A percentile compares a stretch with the other conserved stretches of the same genome.
phyloP scores from a whole-genome alignment of 2,888 invertebrate genomes.

The Ligdia adustata region DNA sequence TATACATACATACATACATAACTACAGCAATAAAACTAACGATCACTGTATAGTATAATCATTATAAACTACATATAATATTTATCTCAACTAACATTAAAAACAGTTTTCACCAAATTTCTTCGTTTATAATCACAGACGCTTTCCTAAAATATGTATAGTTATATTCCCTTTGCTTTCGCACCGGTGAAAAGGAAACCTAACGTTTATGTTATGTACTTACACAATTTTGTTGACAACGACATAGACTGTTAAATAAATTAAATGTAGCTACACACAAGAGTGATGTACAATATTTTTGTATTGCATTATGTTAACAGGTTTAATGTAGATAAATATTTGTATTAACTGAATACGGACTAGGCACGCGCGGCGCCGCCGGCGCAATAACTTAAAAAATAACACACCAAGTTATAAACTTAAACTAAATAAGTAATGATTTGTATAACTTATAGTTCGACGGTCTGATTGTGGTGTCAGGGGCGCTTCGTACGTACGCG shows the following conservation, averaged over 20 bases:
- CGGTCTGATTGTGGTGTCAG: constrained; percentile 61
- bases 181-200: constrained; percentile 70
- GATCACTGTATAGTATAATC: constrained; percentile 46
- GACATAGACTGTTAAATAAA: constrained; percentile 76
- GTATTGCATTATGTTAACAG: constrained; percentile 67
- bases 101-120: constrained; percentile 78
- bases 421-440: constrained; percentile 77
- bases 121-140: constrained; percentile 83
- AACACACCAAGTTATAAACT: constrained; percentile 80
- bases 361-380: constrained; percentile 74
- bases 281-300: constrained; percentile 65
- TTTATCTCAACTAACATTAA: constrained; percentile 68
- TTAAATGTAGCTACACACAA: constrained; percentile 78
- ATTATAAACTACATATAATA: constrained; percentile 58
- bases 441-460: constrained; percentile 63
- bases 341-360: constrained; percentile 79
- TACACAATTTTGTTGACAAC: constrained; percentile 67
- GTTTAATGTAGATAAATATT: constrained; percentile 77
- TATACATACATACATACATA: constrained; percentile 37
- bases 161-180: constrained; percentile 60
- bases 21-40: constrained; percentile 60
- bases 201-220: constrained; percentile 64
- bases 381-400: constrained; percentile 80
- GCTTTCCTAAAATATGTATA: constrained; percentile 81
- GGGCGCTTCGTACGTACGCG: constrained; percentile 65